phyloP scores from a whole-genome alignment of 2,113 vertebrate species.

The Murina feae region DNA sequence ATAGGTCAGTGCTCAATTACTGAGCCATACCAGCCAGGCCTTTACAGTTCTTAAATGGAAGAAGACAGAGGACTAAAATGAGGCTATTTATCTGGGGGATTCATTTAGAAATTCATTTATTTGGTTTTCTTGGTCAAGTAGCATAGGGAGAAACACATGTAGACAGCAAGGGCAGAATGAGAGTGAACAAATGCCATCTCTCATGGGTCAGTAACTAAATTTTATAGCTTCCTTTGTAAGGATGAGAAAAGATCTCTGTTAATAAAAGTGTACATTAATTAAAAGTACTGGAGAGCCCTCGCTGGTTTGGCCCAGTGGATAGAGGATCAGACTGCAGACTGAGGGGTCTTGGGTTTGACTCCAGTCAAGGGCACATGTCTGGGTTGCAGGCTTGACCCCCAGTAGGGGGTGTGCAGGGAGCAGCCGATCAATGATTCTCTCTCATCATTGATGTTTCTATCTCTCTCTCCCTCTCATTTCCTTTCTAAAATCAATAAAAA shows the following conservation, averaged over 20 bases:
- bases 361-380: too few species aligned
- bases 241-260: not conserved
- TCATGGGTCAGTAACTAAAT: not conserved
- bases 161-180: not conserved
- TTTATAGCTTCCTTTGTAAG: not conserved
- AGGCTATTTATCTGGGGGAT: not conserved
- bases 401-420: too few species aligned
- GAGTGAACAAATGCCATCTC: not conserved
- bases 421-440: too few species aligned
- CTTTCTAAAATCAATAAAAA: too few species aligned
- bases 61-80: not conserved
- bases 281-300: not conserved
- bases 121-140: not conserved
- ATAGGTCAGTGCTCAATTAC: too few species aligned
- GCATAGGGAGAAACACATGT: not conserved
- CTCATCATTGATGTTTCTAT: too few species aligned
- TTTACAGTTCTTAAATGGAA: not conserved
- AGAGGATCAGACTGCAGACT: too few species aligned
- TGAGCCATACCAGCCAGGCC: too few species aligned
- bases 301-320: too few species aligned
- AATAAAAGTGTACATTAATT: not conserved
- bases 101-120: constrained; percentile 4
- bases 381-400: too few species aligned
- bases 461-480: too few species aligned
- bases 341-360: too few species aligned